Evolutionary conservation across 2,113 vertebrate species (phyloP), one percentile per base, ranked within the genome.

Genomic region (Turdus rufiventris): DNA sequence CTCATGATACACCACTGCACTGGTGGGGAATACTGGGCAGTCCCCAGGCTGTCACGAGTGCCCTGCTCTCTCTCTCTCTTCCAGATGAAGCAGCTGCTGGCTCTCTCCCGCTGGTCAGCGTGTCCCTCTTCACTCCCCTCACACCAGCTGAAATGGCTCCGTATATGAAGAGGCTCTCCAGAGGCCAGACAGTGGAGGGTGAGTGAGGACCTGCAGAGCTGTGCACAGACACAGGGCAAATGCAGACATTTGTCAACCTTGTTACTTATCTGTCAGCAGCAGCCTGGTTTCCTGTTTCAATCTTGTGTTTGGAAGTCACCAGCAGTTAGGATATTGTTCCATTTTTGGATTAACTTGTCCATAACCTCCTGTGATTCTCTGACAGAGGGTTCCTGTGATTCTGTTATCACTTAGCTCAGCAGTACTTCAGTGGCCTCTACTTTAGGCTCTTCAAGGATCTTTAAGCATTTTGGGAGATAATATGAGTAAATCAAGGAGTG

Each of bases 151-250:
- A 99, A 70, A 98, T 99, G 99, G 98, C 98, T 1, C 98, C 98
- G 0, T 99, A 99, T 71, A 97, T 99, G 96, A 99, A 98, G 95
- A 99, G 99, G 95, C 98, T 99, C 12, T 98, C 99, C 15, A 98
- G 98, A 93, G 99, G 99, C 73, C 98, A 99, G 48, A 98, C 98
- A 0, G 98, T 99, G 3, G 99, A 99, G 93, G 99, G 99, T 99
- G 94, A 98, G 97, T 85, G 34, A 76, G 38, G 34, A 61, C n/a
- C 57, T 85, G 73, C 71, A 91, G 81, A 62, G 60, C 61, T 81
- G 47, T 45, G 53, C 28, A 56, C 28, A 57, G 47, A 38, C 12
- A 15, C n/a, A 16, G 61, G 53, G 18, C 29, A 72, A 73, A 67
- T 60, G n/a, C 63, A 81, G 60, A 33, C 54, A 62, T 33, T 26